Evolutionary conservation across 2,113 vertebrate genomes (phyloP).

Genomic region (Ochotona princeps): DNA sequence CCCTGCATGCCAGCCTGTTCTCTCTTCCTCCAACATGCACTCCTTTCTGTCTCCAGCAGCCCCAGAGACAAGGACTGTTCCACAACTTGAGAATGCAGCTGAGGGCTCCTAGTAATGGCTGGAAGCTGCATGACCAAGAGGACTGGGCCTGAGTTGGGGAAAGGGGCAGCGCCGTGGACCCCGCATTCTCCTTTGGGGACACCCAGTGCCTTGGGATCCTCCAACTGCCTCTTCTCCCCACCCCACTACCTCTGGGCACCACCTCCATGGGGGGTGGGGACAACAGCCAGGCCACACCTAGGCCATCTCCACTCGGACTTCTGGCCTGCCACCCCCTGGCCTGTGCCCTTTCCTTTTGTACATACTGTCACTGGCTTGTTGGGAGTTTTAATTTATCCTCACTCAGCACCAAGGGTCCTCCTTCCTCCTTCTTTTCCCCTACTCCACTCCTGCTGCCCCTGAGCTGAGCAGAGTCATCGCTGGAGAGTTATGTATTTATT

Average conservation of each 20-base stretch:
- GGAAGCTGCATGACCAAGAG: constrained; percentile 62
- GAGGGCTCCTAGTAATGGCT: constrained; percentile 59
- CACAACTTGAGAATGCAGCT: constrained; percentile 68
- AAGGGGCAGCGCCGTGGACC: constrained; percentile 30
- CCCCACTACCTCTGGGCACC: constrained; percentile 79
- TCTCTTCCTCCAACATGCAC: neutral
- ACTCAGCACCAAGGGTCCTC: constrained; percentile 79
- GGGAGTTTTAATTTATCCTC: constrained; percentile 83
- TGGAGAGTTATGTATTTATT: constrained; percentile 82
- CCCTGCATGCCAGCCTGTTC: neutral
- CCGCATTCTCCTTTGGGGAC: neutral
- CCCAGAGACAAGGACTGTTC: constrained; percentile 57
- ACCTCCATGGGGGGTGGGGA: constrained; percentile 28
- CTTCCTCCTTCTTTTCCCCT: neutral
- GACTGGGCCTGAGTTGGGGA: constrained; percentile 57
- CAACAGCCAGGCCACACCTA: constrained; percentile 22
- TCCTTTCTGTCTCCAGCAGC: constrained; percentile 59
- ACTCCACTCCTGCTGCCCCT: constrained; percentile 76
- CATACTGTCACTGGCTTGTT: constrained; percentile 74
- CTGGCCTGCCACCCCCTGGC: neutral
- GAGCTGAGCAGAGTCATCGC: constrained; percentile 83
- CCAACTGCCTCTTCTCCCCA: constrained; percentile 61
- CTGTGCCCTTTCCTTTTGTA: constrained; percentile 66
- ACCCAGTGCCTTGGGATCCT: constrained; percentile 50
- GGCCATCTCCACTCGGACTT: neutral